Conservation (phyloP, 2,113 vertebrate species). For the Hippotragus niger region DNA sequence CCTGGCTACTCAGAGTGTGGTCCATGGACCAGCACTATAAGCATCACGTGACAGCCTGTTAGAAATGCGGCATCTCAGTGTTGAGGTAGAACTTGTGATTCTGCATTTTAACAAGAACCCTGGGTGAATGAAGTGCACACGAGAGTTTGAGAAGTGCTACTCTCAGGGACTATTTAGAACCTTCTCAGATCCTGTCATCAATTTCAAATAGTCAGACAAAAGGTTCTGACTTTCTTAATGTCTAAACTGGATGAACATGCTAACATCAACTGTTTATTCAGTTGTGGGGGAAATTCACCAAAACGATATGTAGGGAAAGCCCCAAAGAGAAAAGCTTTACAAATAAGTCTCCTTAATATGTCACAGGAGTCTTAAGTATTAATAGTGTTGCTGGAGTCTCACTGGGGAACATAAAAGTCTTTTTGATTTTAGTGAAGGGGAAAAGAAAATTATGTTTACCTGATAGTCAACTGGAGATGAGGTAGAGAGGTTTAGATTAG, state of each 20-base stretch:
- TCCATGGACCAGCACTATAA: background rate
- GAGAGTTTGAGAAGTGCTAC: background rate
- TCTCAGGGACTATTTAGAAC: background rate
- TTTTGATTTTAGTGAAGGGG: background rate
- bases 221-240: background rate
- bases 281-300: background rate
- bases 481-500: too few relatives aligned
- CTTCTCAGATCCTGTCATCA: background rate
- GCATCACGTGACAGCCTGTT: background rate
- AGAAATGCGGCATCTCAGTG: background rate
- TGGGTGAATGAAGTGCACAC: background rate
- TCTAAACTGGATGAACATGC: background rate
- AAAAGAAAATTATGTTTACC: background rate
- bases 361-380: background rate
- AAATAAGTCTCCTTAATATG: background rate
- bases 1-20: background rate
- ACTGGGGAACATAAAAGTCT: background rate
- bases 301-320: background rate
- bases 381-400: background rate
- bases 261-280: background rate
- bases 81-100: background rate
- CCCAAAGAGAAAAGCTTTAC: background rate
- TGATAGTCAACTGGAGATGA: background rate
- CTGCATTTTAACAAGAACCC: background rate
- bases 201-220: background rate